A percentile compares a stretch with the other conserved stretches of the same genome.
Evolutionary conservation across 1,140 invertebrate genomes (phyloP).

Genomic region (Condylostylus longicornis): DNA sequence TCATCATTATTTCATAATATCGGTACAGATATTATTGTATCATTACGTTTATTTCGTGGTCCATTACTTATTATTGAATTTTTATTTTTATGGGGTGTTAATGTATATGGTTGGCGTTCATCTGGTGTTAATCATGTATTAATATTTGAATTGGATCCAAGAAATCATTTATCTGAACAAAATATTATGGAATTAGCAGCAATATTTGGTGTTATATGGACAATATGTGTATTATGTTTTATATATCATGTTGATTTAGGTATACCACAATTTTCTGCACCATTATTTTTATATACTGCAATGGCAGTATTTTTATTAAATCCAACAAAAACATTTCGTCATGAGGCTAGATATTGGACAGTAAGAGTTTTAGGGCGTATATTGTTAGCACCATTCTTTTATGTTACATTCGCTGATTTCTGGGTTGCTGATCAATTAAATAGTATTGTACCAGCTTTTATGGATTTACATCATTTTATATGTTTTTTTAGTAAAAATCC

Average conservation of each 20-base stretch:
- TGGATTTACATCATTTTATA: slow-evolving; percentile 88
- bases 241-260: slow-evolving; percentile 55
- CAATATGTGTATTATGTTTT: slow-evolving; percentile 47
- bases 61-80: slow-evolving; percentile 70
- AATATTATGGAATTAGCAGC: slow-evolving; percentile 77
- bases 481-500: slow-evolving; percentile 64
- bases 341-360: slow-evolving; percentile 57
- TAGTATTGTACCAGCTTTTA: slow-evolving; percentile 73
- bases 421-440: slow-evolving; percentile 99
- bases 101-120: slow-evolving; percentile 77
- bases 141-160: slow-evolving; percentile 83
- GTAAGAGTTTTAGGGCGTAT: slow-evolving; percentile 46
- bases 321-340: slow-evolving; percentile 60
- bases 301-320: slow-evolving; percentile 65
- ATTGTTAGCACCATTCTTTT: slow-evolving; percentile 82
- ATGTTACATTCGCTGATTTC: slow-evolving; percentile 97
- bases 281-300: slow-evolving; percentile 51
- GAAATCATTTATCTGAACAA: slow-evolving; percentile 74
- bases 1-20: slow-evolving; percentile 41
- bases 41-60: slow-evolving; percentile 60
- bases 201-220: slow-evolving; percentile 75
- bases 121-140: slow-evolving; percentile 75
- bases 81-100: slow-evolving; percentile 74
- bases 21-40: slow-evolving; percentile 33
- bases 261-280: slow-evolving; percentile 64